Conservation (phyloP, 2,888 invertebrate genomes). For the Hermodice carunculata region DNA sequence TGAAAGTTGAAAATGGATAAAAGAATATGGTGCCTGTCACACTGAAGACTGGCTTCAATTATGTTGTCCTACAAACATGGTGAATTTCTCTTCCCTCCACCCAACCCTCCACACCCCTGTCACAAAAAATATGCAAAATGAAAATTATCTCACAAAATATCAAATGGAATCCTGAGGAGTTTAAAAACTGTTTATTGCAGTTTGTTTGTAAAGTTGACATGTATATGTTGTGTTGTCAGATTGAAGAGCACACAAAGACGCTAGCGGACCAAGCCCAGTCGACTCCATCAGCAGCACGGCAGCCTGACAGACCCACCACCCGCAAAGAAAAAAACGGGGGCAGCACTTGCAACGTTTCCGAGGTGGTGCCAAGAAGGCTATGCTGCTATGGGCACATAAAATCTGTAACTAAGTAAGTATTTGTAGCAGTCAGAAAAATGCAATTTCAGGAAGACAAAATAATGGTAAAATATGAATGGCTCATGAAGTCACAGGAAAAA, state of each 20-base stretch:
- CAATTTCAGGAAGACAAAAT: too few species aligned
- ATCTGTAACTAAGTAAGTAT: slow-evolving; percentile 76
- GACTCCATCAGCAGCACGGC: slow-evolving; percentile 17
- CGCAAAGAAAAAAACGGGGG: slow-evolving; percentile 16
- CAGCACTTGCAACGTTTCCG: slow-evolving; percentile 74
- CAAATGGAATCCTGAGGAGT: not conserved
- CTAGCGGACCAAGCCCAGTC: slow-evolving; percentile 28
- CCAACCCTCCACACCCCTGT: too few species aligned
- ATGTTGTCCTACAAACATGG: too few species aligned
- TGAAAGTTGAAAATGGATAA: too few species aligned
- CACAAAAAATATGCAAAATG: too few species aligned
- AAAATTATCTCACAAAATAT: too few species aligned
- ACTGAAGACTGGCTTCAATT: too few species aligned
- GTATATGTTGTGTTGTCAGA: slow-evolving; percentile 74
- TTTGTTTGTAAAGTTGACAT: not conserved
- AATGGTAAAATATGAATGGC: too few species aligned
- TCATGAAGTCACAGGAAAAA: too few species aligned
- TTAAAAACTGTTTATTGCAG: not conserved
- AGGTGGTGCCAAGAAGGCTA: slow-evolving; percentile 90
- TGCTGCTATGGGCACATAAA: slow-evolving; percentile 96
- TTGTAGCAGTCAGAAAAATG: too few species aligned
- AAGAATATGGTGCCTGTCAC: too few species aligned
- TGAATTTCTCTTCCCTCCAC: too few species aligned
- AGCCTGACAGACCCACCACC: slow-evolving; percentile 17
- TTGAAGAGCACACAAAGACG: slow-evolving; percentile 80